Evolutionary conservation across 2,797 vertebrate species (phyloP).

Genomic region (Sus cebifrons): DNA sequence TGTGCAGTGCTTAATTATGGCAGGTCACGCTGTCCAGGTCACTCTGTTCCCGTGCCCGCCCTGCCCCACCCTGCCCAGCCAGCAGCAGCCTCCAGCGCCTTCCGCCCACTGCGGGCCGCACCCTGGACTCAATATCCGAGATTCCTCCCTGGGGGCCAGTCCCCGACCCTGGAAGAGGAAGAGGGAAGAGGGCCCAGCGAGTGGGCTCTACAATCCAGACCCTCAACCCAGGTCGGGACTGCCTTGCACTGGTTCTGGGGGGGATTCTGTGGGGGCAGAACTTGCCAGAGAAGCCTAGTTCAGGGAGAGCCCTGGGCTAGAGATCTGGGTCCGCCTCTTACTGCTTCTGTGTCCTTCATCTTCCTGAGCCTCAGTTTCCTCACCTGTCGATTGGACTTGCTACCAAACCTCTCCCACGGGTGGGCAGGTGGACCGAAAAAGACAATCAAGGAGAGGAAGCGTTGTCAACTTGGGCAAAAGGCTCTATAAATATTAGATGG

Average conservation of each 20-base stretch:
- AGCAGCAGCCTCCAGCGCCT: constrained; percentile 55
- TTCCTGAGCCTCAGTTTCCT: not conserved
- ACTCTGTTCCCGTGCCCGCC: constrained; percentile 75
- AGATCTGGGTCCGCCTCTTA: not conserved
- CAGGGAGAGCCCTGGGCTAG: not conserved
- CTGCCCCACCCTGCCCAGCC: constrained; percentile 66
- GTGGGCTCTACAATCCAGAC: not conserved
- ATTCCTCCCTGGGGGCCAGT: constrained; percentile 10
- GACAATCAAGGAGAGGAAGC: not conserved
- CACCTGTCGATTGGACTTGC: not conserved
- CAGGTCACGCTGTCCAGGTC: constrained; percentile 80
- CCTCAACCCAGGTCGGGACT: not conserved
- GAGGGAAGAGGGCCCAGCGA: not conserved
- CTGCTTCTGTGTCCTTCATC: not conserved
- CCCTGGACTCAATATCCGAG: constrained; percentile 46
- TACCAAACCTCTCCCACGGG: not conserved
- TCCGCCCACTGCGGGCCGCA: constrained; percentile 63
- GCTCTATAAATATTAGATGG: not conserved
- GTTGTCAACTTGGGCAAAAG: constrained; percentile 1
- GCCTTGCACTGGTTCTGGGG: not conserved
- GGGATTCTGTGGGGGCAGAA: not conserved
- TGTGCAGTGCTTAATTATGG: not conserved
- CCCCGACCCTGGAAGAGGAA: not conserved
- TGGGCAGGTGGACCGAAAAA: not conserved
- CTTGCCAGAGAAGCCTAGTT: constrained; percentile 20